These are phyloP conservation scores for Nomada flava DNA, from an alignment of 2,888 invertebrate species.

Conservation along the genomic window DNA sequence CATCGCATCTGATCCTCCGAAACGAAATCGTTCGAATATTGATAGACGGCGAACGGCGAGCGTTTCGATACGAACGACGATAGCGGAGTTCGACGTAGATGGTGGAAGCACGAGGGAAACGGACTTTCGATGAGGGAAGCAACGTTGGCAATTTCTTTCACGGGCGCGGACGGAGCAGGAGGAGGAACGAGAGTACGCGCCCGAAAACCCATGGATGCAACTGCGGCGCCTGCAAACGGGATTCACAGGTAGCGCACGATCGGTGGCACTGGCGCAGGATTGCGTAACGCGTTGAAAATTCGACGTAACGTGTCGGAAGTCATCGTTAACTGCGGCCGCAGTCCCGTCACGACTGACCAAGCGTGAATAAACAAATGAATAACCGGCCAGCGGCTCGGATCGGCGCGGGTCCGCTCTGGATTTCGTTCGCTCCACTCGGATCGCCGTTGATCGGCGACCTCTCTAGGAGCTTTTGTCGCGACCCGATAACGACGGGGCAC, in stretches of 20 bases:
- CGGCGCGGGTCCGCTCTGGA: slow-evolving; percentile 15
- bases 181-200: too few relatives aligned
- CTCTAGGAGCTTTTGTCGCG: neutral
- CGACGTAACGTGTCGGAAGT: slow-evolving; percentile 69
- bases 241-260: slow-evolving; percentile 50
- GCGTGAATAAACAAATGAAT: slow-evolving; percentile 69
- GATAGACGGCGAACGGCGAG: neutral
- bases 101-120: neutral
- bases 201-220: slow-evolving; percentile 23
- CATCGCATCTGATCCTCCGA: too few relatives aligned
- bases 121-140: neutral
- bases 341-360: slow-evolving; percentile 64
- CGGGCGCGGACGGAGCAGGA: neutral
- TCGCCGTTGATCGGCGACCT: neutral
- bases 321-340: slow-evolving; percentile 56
- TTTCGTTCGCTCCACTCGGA: slow-evolving; percentile 23
- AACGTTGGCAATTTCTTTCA: too few relatives aligned
- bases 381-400: slow-evolving; percentile 43
- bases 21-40: neutral
- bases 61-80: neutral
- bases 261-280: slow-evolving; percentile 33
- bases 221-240: slow-evolving; percentile 44
- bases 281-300: slow-evolving; percentile 66
- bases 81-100: neutral
- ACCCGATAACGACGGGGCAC: slow-evolving; percentile 13